Conservation (phyloP, 2,888 invertebrate species). For the Linnaemya tessellans region DNA sequence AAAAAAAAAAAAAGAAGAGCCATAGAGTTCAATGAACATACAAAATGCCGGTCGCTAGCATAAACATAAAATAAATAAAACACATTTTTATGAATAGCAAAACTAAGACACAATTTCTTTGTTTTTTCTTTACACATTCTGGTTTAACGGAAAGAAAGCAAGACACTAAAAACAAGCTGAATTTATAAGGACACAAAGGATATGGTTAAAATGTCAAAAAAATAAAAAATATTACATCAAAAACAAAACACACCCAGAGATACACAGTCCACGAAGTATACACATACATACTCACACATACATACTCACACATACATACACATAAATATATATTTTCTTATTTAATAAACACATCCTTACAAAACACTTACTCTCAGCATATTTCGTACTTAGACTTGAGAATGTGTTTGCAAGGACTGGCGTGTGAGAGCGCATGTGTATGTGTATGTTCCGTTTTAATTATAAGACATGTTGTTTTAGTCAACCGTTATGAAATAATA, state of each 20-base stretch:
- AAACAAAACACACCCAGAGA: constrained; percentile 40
- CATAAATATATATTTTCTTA: not conserved
- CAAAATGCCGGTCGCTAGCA: constrained; percentile 60
- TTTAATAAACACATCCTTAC: not conserved
- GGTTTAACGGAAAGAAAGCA: constrained; percentile 38
- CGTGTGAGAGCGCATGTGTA: not conserved
- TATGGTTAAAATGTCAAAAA: constrained; percentile 20
- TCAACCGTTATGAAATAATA: constrained; percentile 13
- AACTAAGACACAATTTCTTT: constrained; percentile 63
- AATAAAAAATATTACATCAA: constrained; percentile 17
- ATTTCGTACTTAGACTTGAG: not conserved
- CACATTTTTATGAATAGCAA: constrained; percentile 36
- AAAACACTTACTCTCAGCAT: not conserved
- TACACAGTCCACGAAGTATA: too few species aligned
- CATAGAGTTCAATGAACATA: constrained; percentile 69
- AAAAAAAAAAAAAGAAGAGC: not conserved
- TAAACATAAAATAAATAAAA: constrained; percentile 54
- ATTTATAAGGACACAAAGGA: constrained; percentile 57
- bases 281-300: not conserved
- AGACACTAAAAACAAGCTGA: constrained; percentile 22
- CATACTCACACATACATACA: too few species aligned
- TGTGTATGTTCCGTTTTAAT: constrained; percentile 26
- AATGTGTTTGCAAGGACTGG: not conserved
- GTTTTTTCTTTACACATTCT: constrained; percentile 10
- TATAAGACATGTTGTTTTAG: constrained; percentile 33